Percentiles rank a stretch among this genome's conserved stretches.
These are phyloP conservation scores for Oscheius sp. DNA, from an alignment of 2,888 invertebrate genomes.

Conservation along the genomic window DNA sequence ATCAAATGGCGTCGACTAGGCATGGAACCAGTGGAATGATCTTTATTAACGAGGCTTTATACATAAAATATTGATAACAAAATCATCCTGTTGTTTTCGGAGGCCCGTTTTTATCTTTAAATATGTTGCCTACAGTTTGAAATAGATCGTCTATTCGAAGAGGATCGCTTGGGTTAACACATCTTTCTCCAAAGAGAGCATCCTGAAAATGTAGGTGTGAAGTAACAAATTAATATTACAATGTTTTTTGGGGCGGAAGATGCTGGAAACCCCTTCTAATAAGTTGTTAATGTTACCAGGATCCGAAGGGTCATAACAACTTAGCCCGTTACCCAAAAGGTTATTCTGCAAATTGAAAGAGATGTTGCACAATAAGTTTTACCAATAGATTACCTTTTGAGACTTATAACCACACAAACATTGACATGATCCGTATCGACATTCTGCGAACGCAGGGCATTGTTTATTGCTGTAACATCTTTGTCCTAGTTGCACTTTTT, in stretches of 20 bases:
- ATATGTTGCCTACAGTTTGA: constrained; percentile 22
- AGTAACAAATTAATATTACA: constrained; percentile 25
- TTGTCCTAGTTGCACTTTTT: constrained; percentile 45
- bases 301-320: constrained; percentile 71
- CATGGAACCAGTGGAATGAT: constrained; percentile 76
- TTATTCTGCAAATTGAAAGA: neutral
- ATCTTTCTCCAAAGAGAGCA: constrained; percentile 20
- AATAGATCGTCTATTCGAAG: constrained; percentile 17
- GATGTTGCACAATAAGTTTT: neutral
- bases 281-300: constrained; percentile 67
- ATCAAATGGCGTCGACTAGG: constrained; percentile 99
- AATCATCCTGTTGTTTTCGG: constrained; percentile 10
- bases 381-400: constrained; percentile 39
- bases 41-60: constrained; percentile 10
- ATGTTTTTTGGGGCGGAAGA: constrained; percentile 57
- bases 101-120: constrained; percentile 28
- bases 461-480: constrained; percentile 66
- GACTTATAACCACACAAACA: constrained; percentile 69
- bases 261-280: constrained; percentile 63
- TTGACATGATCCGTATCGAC: constrained; percentile 71
- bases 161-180: constrained; percentile 28
- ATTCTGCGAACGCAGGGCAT: constrained; percentile 67
- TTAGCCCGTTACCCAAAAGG: constrained; percentile 46
- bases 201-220: neutral
- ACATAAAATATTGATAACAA: neutral